Evolutionary conservation across 1,140 invertebrate genomes (phyloP), one percentile per base, ranked within the genome.

Genomic region (Hylaeus volcanicus): DNA sequence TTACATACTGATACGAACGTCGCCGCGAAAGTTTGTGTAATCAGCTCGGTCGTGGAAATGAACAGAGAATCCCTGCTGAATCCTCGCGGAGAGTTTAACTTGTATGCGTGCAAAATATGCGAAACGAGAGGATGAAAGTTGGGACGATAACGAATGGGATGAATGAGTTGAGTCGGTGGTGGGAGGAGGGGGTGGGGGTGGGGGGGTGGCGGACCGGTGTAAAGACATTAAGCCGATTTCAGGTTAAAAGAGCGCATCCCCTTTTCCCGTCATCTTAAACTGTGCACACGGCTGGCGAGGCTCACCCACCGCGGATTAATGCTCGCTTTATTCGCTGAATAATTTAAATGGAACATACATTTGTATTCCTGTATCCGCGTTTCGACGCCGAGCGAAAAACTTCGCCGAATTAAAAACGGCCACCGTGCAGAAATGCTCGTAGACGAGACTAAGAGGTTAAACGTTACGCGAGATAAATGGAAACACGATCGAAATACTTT

Each of bases 1-100:
- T 87, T 80, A 81, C 79, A 88, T 84, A 72, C 81, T 87, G 79
- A 87, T 85, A 82, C 82, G 82, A 78, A 68, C 76, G 58, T 11
- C 48, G 43, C 43, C 43, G 48, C 37, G 69, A 66, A 84, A 88
- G 74, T 85, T 81, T 65, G 45, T 76, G 41, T 73, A 83, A 87
- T 83, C 77, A 81, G 48, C 58, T 76, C 63, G 26, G 56, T 41
- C 39, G n/a, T n/a, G 9, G 5, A 53, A 56, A 39, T 77, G 45
- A 66, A 72, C 45, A 60, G 4, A 11, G 37, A n/a, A 74, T 71
- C 45, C 14, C 37, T 0, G 48, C 61, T 5, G 51, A 14, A 11
- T 45, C 26, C 15, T 43, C 43, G 55, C 26, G 26, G 14, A 55
- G 74, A 60, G 60, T 70, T 73, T 64, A 41, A 39, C 73, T 55